A percentile compares a stretch with the other conserved stretches of the same genome.
phyloP scores from a whole-genome alignment of 2,888 invertebrate species.

The Ormyrus rosae region DNA sequence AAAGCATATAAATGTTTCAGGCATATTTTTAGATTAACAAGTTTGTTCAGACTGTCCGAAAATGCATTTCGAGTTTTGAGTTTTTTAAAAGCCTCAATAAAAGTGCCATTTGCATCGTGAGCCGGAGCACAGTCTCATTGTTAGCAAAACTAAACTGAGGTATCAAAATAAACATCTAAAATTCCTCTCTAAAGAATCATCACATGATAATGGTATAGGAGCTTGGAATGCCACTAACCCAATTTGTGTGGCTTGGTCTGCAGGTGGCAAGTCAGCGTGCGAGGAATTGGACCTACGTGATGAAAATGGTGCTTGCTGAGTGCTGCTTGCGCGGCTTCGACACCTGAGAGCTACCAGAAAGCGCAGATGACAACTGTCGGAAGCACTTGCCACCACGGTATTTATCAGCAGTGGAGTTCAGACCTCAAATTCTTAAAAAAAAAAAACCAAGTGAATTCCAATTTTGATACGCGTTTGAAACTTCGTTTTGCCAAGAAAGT shows the following conservation, averaged over 20 bases:
- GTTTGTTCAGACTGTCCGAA: constrained; percentile 44
- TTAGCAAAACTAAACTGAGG: constrained; percentile 57
- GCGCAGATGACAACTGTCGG: constrained; percentile 59
- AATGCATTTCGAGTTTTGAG: constrained; percentile 56
- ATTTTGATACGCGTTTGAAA: constrained; percentile 51
- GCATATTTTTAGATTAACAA: constrained; percentile 43
- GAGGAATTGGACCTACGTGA: constrained; percentile 57
- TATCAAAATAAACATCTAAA: constrained; percentile 56
- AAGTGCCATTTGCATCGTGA: constrained; percentile 58
- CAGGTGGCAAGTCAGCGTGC: constrained; percentile 72
- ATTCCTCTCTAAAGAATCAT: constrained; percentile 56
- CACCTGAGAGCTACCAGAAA: constrained; percentile 56
- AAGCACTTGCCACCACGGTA: constrained; percentile 75
- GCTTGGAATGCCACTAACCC: constrained; percentile 75
- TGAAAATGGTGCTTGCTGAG: constrained; percentile 55
- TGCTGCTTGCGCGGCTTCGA: constrained; percentile 56
- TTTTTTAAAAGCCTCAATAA: constrained; percentile 53
- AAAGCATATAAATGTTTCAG: constrained; percentile 52
- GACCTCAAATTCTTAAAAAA: constrained; percentile 56
- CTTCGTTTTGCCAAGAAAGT: constrained; percentile 53
- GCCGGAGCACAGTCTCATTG: constrained; percentile 56
- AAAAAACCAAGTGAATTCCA: constrained; percentile 41
- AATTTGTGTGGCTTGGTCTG: constrained; percentile 76
- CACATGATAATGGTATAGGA: constrained; percentile 55
- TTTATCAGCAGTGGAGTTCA: constrained; percentile 74